These are phyloP conservation scores for Xiphophorus couchianus DNA, from an alignment of 2,113 vertebrate genomes.

Conservation along the genomic window DNA sequence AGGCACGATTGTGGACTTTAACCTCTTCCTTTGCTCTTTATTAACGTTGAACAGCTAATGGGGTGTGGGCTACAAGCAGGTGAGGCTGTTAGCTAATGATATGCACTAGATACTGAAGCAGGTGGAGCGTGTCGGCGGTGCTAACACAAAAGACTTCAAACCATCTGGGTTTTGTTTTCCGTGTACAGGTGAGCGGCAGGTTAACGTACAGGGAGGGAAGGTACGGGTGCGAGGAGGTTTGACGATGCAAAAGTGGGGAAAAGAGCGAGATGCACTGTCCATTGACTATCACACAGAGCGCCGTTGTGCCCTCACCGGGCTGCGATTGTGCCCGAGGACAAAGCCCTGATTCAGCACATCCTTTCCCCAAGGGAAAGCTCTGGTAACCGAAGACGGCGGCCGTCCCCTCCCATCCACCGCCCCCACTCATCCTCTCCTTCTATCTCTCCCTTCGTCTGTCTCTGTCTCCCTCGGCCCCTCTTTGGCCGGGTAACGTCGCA, in stretches of 20 bases:
- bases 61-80: slow-evolving; percentile 58
- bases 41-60: slow-evolving; percentile 63
- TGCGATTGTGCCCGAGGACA: slow-evolving; percentile 70
- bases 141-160: slow-evolving; percentile 23
- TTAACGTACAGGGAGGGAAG: slow-evolving; percentile 46
- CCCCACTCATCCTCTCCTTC: slow-evolving; percentile 57
- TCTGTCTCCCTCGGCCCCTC: slow-evolving; percentile 52
- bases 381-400: slow-evolving; percentile 74
- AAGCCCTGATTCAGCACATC: slow-evolving; percentile 81
- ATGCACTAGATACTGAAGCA: slow-evolving; percentile 19
- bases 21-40: slow-evolving; percentile 68
- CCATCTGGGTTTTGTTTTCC: slow-evolving; percentile 19
- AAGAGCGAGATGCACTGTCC: slow-evolving; percentile 73
- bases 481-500: slow-evolving; percentile 75
- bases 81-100: slow-evolving; percentile 55
- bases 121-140: not conserved
- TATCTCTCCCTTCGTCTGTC: slow-evolving; percentile 55
- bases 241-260: slow-evolving; percentile 53
- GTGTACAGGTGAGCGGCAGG: slow-evolving; percentile 70
- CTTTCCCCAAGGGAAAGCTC: slow-evolving; percentile 70
- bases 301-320: slow-evolving; percentile 76
- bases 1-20: slow-evolving; percentile 70
- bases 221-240: slow-evolving; percentile 35
- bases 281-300: slow-evolving; percentile 72
- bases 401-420: slow-evolving; percentile 47